Evolutionary conservation across 35 echinoderm and acorn worm species (phyloP).

Genomic region (Acanthaster planci): DNA sequence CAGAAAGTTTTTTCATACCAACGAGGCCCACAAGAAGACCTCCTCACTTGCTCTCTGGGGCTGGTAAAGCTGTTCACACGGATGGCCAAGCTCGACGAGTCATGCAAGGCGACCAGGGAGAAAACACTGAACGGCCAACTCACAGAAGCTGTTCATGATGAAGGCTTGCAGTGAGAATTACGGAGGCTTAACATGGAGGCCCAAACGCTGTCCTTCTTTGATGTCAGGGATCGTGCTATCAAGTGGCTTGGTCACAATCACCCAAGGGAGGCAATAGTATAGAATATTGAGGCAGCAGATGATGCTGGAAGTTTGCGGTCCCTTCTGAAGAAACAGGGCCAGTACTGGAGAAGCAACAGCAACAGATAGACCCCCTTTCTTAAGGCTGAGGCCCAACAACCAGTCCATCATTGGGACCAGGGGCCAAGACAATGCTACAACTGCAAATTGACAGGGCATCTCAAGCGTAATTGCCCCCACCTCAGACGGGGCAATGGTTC

Average conservation of each 20-base stretch:
- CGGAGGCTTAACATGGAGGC: slow-evolving; percentile 39
- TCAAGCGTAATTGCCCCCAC: slow-evolving; percentile 48
- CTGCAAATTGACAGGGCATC: slow-evolving; percentile 36
- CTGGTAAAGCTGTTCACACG: slow-evolving; percentile 60
- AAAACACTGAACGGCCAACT: slow-evolving; percentile 49
- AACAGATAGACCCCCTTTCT: neutral
- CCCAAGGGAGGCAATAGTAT: slow-evolving; percentile 5
- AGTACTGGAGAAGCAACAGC: slow-evolving; percentile 13
- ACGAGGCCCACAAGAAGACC: no score
- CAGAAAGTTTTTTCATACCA: slow-evolving; percentile 63
- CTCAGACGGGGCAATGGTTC: no score
- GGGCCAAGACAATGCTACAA: neutral
- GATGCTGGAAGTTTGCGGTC: neutral
- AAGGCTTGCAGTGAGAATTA: slow-evolving; percentile 49
- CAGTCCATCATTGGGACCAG: neutral
- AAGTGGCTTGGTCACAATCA: slow-evolving; percentile 43
- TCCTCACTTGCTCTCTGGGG: slow-evolving; percentile 59
- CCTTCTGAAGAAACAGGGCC: neutral
- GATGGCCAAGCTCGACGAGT: no score
- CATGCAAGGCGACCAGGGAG: slow-evolving; percentile 30
- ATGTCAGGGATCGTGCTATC: slow-evolving; percentile 52
- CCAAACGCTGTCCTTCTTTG: slow-evolving; percentile 51
- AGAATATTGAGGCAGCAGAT: neutral
- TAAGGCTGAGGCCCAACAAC: no score
- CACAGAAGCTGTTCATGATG: slow-evolving; percentile 48